These are phyloP conservation scores for Vulpes ferrilata DNA, from an alignment of 2,113 vertebrate species.

Conservation along the genomic window DNA sequence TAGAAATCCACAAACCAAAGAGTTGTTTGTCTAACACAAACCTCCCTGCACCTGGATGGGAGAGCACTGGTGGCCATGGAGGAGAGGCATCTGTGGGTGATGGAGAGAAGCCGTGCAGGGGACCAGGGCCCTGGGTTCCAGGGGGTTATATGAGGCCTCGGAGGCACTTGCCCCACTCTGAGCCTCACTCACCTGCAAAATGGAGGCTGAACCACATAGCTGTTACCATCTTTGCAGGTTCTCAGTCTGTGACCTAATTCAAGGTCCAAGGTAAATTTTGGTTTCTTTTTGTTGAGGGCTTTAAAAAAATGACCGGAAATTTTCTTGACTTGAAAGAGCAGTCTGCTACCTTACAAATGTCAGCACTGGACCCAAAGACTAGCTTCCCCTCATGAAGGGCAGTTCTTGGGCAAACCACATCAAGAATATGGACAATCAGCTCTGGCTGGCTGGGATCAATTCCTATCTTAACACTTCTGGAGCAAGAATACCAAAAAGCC, in stretches of 20 bases:
- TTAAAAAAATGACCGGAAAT: not conserved
- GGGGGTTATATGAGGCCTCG: too few relatives aligned
- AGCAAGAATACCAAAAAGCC: not conserved
- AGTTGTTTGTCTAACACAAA: not conserved
- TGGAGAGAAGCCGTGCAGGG: not conserved
- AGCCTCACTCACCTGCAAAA: not conserved
- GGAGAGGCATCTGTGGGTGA: not conserved
- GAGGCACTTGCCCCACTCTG: not conserved
- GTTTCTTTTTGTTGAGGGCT: not conserved
- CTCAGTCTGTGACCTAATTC: not conserved
- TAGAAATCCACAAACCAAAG: not conserved
- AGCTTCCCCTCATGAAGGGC: not conserved
- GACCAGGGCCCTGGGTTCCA: not conserved
- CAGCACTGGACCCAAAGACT: not conserved
- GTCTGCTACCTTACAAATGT: not conserved
- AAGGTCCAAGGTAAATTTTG: not conserved
- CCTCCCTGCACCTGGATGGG: not conserved
- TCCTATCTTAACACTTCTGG: not conserved
- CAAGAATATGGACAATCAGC: not conserved
- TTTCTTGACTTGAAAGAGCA: not conserved
- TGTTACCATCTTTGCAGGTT: not conserved
- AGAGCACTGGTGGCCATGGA: not conserved
- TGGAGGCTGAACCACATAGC: not conserved
- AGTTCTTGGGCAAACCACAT: not conserved
- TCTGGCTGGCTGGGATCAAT: not conserved